Evolutionary conservation across 2,797 vertebrate species (phyloP).

Genomic region (Acanthopagrus latus): DNA sequence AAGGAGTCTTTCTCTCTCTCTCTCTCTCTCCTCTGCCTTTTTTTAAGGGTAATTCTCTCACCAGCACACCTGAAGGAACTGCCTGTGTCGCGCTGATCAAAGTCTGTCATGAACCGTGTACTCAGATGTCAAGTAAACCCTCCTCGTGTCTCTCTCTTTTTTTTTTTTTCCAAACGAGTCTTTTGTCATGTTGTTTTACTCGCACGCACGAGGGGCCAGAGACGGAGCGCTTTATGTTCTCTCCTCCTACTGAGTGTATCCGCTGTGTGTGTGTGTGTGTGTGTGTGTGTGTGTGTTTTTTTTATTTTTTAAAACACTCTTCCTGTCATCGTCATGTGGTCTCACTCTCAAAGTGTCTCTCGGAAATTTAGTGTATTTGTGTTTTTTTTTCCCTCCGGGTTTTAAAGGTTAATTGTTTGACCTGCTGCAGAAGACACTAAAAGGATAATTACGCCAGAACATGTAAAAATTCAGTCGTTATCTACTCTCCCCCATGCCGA

Average conservation of each 20-base stretch:
- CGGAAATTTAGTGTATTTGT: not conserved
- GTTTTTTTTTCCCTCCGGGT: not conserved
- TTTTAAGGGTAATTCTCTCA: constrained; percentile 43
- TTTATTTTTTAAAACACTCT: not conserved
- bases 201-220: no score
- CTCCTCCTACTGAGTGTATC: not conserved
- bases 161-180: constrained; percentile 24
- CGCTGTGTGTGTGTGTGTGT: not conserved
- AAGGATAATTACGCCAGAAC: no score
- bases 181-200: constrained; percentile 24
- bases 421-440: not conserved
- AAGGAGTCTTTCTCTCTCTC: constrained; percentile 24
- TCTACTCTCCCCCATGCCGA: no score
- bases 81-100: constrained; percentile 44
- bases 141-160: not conserved
- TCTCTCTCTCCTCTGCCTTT: constrained; percentile 2
- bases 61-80: constrained; percentile 41
- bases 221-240: not conserved
- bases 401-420: constrained; percentile 7
- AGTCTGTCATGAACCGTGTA: constrained; percentile 56
- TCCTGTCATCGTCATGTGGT: not conserved
- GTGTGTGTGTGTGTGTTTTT: no score
- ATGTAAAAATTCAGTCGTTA: no score
- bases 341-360: constrained; percentile 6
- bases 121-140: constrained; percentile 60